Percentiles rank a stretch among this genome's conserved stretches.
Evolutionary conservation across 2,113 vertebrate species (phyloP).

Genomic region (Pseudorhombus dupliciocellatus): DNA sequence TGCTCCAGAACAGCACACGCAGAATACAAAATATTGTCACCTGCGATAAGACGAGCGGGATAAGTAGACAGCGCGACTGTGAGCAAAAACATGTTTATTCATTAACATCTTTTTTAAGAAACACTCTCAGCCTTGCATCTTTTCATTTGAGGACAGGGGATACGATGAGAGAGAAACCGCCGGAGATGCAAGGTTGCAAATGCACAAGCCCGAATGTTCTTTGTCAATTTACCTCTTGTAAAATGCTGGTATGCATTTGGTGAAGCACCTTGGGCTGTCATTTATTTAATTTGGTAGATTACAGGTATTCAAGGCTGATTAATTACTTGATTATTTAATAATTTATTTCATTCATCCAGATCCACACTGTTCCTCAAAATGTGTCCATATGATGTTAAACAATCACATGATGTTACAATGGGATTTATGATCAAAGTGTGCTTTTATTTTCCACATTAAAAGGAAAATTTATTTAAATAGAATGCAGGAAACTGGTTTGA

Average conservation of each 20-base stretch:
- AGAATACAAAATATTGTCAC: conserved; percentile 9
- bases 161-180: background rate
- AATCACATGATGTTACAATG: background rate
- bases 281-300: background rate
- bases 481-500: background rate
- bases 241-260: too few species aligned
- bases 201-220: background rate
- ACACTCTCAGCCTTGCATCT: background rate
- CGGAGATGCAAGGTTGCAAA: background rate
- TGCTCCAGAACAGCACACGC: background rate
- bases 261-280: background rate
- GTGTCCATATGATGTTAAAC: background rate
- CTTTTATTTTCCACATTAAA: background rate
- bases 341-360: background rate
- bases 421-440: background rate
- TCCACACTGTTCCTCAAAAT: background rate
- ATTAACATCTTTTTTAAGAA: background rate
- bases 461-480: background rate
- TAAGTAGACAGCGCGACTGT: background rate
- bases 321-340: background rate
- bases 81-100: background rate
- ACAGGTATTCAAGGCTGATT: background rate
- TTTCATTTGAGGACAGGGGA: background rate
- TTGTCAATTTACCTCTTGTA: background rate
- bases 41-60: background rate